Evolutionary conservation across 2,113 vertebrate species (phyloP), one percentile per base, ranked within the genome.

Genomic region (Neoarius graeffei): DNA sequence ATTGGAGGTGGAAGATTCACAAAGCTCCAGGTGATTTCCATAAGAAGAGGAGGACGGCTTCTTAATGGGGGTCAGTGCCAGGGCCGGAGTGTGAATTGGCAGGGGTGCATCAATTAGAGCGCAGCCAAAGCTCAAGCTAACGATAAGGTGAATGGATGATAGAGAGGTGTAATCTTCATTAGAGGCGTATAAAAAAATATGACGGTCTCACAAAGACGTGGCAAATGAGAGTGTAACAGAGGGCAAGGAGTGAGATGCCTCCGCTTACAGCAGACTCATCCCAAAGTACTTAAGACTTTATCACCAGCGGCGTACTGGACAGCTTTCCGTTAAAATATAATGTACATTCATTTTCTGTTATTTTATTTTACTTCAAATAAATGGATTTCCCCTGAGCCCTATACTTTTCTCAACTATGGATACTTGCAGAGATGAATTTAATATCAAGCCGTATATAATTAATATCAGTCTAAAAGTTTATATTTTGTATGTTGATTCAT

Each of bases 11-110:
- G 91, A 87, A 89, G 92, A 90, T 91, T 93, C 94, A 93, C 93
- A 93, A 94, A 91, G 93, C 94, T 93, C 92, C 88, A 91, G 69
- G 91, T 94, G 92, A 92, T 93, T 94, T 95, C 92, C 94, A 93
- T 91, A 91, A 92, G 94, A 95, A 92, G 93, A 92, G 76, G 91
- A 93, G 94, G 94, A 93, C 92, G 93, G 95, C 93, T 94, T 94
- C 92, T 95, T 96, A 96, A 95, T 96, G 94, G 95, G 94, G 95
- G 95, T 96, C 95, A 95, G 93, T 92, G 94, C 90, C 92, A 92
- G 94, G 95, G 93, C 94, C 94, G 94, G 92, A 95, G 94, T 95
- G 93, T 95, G 94, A 96, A 96, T 95, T 95, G 95, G 95, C 95
- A 95, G 93, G 93, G 94, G 95, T 95, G 95, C 95, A 95, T 96